Conservation (phyloP, 2,797 vertebrate species). For the Perodicticus potto region DNA sequence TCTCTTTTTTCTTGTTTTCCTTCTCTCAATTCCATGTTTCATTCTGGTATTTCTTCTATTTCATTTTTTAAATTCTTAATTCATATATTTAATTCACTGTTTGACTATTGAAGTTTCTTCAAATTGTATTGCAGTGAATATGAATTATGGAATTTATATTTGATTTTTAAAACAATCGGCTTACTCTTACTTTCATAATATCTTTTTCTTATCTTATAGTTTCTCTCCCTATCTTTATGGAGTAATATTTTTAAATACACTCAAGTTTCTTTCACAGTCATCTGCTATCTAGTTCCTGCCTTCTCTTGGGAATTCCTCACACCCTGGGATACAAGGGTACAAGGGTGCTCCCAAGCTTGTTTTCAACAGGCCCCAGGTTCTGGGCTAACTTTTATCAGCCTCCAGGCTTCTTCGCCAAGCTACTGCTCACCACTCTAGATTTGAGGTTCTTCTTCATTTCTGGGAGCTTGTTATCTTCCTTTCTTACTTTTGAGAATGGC, state of each 20-base stretch:
- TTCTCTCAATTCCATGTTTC: neutral
- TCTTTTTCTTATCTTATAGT: neutral
- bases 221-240: neutral
- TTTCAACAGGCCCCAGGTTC: neutral
- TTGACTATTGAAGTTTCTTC: neutral
- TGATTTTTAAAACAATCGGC: neutral
- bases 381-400: accelerated
- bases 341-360: accelerated
- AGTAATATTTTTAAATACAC: neutral
- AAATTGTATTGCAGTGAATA: neutral
- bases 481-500: neutral
- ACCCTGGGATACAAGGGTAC: accelerated
- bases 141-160: neutral
- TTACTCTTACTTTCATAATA: neutral
- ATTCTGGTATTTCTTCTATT: neutral
- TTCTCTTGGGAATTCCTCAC: neutral
- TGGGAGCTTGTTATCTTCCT: neutral
- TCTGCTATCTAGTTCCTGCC: neutral
- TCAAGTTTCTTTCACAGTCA: neutral
- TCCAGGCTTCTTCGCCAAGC: neutral
- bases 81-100: neutral
- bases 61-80: neutral
- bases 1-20: neutral
- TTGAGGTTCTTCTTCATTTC: neutral
- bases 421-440: accelerated